Conservation (phyloP, 2,113 vertebrate genomes). For the Lota lota region DNA sequence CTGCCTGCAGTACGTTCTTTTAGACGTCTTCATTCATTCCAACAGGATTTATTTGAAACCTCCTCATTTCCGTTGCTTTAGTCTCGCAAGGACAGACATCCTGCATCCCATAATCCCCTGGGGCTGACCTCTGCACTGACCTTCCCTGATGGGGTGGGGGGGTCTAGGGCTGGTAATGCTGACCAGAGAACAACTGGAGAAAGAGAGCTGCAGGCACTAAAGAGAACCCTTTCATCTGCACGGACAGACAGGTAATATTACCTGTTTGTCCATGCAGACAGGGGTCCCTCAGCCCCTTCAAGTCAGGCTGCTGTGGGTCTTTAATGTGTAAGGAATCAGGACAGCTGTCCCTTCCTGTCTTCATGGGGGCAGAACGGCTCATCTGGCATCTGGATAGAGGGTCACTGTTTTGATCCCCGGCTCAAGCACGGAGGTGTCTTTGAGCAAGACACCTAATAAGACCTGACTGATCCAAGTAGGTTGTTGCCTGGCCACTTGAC, state of each 20-base stretch:
- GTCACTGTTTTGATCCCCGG: no score
- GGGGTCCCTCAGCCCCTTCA: no score
- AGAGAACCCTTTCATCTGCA: neutral
- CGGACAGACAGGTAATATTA: neutral
- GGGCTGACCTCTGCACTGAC: no score
- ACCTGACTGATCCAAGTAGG: no score
- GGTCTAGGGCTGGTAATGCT: neutral
- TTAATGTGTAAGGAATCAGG: conserved; percentile 39
- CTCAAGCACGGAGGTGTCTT: no score
- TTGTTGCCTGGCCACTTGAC: no score
- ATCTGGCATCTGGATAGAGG: no score
- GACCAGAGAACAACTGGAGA: no score
- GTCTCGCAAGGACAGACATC: conserved; percentile 52
- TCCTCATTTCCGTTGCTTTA: neutral
- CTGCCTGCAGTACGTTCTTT: neutral
- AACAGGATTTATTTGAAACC: neutral
- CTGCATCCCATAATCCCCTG: neutral
- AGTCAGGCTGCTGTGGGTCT: conserved; percentile 19
- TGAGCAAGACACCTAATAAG: no score
- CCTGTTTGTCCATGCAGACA: neutral
- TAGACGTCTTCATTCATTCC: conserved; percentile 12
- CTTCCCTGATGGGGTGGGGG: neutral
- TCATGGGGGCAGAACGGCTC: neutral
- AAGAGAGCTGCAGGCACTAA: neutral
- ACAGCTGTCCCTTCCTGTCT: neutral